Evolutionary conservation across 2,797 vertebrate species (phyloP), one percentile per base, ranked within the genome.

Genomic region (Takifugu rubripes): DNA sequence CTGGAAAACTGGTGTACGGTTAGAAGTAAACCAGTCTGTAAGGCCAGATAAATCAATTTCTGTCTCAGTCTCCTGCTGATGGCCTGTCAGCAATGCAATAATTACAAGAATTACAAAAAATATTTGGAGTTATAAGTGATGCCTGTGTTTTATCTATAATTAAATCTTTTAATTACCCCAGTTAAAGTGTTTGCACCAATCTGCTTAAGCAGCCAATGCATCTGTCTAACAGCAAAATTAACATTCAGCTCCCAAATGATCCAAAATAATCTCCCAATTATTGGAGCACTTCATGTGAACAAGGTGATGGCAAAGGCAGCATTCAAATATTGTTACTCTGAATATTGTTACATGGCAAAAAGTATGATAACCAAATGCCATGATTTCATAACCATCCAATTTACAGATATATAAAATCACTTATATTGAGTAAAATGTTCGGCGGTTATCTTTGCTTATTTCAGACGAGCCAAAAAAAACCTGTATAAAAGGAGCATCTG

Each of bases 131-230:
- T 51, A 54, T 52, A 60, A 66, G 50, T 64, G 8, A 25, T 27
- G 46, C 44, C 57, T 53, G 57, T 53, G 49, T 60, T 64, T 66
- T 76, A 86, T 83, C 75, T 86, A 55, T 78, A 82, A 78, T 79
- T 25, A 66, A 68, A 81, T 79, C 59, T 70, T 72, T 82, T 72
- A 78, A 83, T 79, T 74, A 72, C 14, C 25, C 49, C 49, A 25
- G 44, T 70, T 61, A 52, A 17, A 76, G 56, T 14, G 31, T 42
- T 54, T 47, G 61, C 33, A 36, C 29, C 25, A 49, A 59, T 72
- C 67, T 68, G 59, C 52, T 62, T 31, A 54, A 56, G 52, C 62
- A 31, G 50, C 48, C 25, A 42, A 49, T 26, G 42, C 55, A 49
- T 27, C 49, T 62, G 27, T 21, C 43, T 42, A 14, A 55, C 21